Conservation (phyloP, 2,888 invertebrate species). For the Tachina fera region DNA sequence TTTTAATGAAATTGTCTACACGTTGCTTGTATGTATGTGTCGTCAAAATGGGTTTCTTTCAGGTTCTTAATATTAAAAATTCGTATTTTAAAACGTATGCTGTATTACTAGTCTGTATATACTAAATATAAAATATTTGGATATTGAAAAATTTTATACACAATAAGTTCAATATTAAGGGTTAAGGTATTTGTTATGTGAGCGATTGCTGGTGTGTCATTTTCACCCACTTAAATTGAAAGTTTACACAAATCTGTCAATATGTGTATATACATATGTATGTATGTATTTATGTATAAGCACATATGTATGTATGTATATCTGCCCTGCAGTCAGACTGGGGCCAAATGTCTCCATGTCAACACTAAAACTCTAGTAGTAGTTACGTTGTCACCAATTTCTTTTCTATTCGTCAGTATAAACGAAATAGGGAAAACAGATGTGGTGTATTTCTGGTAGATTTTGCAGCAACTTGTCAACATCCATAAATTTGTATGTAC, state of each 20-base stretch:
- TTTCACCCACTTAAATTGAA: background rate
- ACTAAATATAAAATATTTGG: background rate
- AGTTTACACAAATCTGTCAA: constrained; percentile 55
- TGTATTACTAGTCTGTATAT: background rate
- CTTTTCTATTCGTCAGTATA: no score
- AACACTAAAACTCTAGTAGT: no score
- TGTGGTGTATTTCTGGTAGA: no score
- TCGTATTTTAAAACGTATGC: background rate
- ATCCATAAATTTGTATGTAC: no score
- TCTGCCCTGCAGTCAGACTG: no score
- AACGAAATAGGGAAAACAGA: no score
- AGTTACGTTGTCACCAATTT: no score
- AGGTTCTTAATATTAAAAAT: background rate
- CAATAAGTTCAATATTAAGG: background rate
- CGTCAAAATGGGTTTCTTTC: background rate
- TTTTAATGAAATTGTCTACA: constrained; percentile 42
- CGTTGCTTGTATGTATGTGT: constrained; percentile 5
- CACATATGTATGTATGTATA: background rate
- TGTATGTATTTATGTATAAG: no score
- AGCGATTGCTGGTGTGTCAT: background rate
- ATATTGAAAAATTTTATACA: background rate
- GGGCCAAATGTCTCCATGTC: no score
- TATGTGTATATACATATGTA: constrained; percentile 46
- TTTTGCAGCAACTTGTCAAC: no score
- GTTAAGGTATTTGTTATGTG: background rate